Evolutionary conservation across 2,888 invertebrate genomes (phyloP).

Genomic region (Troides oblongomaculatus): DNA sequence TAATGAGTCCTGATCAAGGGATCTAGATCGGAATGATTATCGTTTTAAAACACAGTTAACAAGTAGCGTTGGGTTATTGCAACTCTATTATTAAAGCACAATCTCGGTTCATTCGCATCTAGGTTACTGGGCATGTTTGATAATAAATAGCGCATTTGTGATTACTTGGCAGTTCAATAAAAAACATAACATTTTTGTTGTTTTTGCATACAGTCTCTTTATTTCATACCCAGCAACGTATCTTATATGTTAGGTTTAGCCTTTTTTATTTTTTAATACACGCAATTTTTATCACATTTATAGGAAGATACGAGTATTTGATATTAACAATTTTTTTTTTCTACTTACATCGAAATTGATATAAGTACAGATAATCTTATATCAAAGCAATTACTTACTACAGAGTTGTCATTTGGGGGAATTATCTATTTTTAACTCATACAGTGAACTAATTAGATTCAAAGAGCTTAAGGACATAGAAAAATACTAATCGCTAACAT

Average conservation of each 20-base stretch:
- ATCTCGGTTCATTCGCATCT: neutral
- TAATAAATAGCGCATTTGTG: neutral
- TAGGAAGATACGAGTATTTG: too few species aligned
- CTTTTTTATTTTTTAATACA: too few species aligned
- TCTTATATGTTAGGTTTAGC: too few species aligned
- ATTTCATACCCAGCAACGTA: too few species aligned
- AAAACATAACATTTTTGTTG: too few species aligned
- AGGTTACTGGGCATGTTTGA: conserved; percentile 6
- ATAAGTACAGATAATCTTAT: neutral
- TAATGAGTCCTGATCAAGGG: neutral
- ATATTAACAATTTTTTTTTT: too few species aligned
- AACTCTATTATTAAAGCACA: neutral
- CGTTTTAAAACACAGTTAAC: neutral
- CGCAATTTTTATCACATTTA: too few species aligned
- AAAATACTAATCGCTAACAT: neutral
- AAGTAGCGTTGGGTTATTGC: too few species aligned
- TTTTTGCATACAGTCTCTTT: too few species aligned
- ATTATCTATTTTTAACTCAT: too few species aligned
- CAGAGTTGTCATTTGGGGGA: neutral
- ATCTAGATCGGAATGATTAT: neutral
- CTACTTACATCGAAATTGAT: too few species aligned
- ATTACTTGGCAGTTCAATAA: conserved; percentile 1
- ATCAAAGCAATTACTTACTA: neutral
- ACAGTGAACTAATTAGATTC: neutral
- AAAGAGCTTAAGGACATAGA: neutral